Evolutionary conservation across 2,113 vertebrate species (phyloP).

Genomic region (Aphelocoma coerulescens): DNA sequence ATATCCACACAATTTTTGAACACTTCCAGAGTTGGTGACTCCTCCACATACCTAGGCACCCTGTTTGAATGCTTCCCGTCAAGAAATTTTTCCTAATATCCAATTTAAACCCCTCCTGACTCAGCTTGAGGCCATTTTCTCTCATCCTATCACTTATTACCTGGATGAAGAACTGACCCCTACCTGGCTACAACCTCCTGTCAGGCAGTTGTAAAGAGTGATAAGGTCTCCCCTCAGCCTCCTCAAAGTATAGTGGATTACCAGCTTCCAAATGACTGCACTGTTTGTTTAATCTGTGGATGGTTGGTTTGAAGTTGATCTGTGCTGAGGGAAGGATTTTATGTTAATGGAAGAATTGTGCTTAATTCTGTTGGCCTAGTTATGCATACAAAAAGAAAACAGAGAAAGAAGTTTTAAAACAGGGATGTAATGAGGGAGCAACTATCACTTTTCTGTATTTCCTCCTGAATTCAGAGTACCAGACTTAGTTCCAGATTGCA

Average conservation of each 20-base stretch:
- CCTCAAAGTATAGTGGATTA: background rate
- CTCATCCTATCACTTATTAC: background rate
- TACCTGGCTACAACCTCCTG: too few species aligned
- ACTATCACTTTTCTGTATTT: background rate
- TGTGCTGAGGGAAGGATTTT: background rate
- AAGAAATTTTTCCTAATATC: background rate
- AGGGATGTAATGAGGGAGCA: background rate
- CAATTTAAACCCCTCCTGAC: background rate
- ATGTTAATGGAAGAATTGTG: background rate
- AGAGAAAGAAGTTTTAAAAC: background rate
- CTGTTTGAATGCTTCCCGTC: background rate
- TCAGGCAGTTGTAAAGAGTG: too few species aligned
- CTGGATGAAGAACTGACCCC: background rate
- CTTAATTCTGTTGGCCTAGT: background rate
- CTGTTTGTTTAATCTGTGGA: background rate
- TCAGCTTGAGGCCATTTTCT: background rate
- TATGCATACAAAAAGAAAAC: background rate
- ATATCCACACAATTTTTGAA: background rate
- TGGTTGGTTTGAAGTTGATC: background rate
- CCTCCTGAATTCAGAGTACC: background rate
- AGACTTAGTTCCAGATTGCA: background rate
- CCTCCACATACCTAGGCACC: background rate
- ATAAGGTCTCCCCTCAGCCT: background rate
- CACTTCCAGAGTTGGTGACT: background rate
- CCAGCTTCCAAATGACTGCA: background rate